phyloP scores from a whole-genome alignment of 53 echinoderm and acorn worm genomes.

The Hippasteria phrygiana region DNA sequence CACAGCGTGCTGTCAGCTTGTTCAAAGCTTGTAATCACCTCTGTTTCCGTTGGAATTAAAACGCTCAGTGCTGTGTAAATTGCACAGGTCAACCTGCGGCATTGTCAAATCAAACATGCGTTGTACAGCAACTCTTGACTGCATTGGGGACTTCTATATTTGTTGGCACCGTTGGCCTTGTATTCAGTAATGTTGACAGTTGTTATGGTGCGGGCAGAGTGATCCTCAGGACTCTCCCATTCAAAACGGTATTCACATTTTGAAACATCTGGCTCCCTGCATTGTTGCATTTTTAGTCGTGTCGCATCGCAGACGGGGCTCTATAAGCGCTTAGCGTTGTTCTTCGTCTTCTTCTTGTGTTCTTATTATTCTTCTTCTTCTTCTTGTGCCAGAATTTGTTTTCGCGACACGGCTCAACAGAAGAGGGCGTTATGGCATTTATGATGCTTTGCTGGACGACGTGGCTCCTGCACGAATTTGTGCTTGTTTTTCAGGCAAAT shows the following conservation, averaged over 20 bases:
- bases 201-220: background rate
- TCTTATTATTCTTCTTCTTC: no score
- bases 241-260: background rate
- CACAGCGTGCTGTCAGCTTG: background rate
- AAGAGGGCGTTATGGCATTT: no score
- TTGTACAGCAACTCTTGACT: background rate
- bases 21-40: slow-evolving; percentile 16
- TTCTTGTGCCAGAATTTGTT: no score
- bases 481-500: no score
- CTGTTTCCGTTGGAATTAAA: slow-evolving; percentile 25
- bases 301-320: no score
- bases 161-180: background rate
- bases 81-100: background rate
- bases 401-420: no score
- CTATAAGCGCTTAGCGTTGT: no score
- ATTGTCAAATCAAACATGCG: background rate
- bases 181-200: slow-evolving; percentile 30
- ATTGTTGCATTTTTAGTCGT: no score
- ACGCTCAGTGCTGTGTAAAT: slow-evolving; percentile 4
- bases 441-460: no score
- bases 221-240: background rate
- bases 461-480: no score
- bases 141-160: background rate
- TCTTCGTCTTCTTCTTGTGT: no score
- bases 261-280: background rate